Evolutionary conservation across 2,888 invertebrate species (phyloP).

Genomic region (Callyntrura guangdongensis): DNA sequence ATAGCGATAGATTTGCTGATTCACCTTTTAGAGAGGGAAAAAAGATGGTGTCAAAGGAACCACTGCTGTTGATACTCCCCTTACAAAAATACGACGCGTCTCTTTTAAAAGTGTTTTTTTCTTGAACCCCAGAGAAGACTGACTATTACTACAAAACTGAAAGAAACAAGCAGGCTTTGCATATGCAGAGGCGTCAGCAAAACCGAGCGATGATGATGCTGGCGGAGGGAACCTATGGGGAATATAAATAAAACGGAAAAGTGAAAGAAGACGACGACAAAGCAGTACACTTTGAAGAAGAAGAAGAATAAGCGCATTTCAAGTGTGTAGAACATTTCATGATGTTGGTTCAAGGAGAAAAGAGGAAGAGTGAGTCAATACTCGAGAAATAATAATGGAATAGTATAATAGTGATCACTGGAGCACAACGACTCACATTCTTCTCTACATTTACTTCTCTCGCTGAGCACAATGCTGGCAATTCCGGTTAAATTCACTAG

Average conservation of each 20-base stretch:
- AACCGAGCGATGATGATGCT: not conserved
- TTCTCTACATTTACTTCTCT: constrained; percentile 20
- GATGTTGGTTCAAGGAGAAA: not conserved
- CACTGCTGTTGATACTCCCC: no score
- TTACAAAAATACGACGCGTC: no score
- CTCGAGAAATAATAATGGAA: constrained; percentile 45
- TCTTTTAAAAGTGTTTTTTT: no score
- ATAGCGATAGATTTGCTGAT: no score
- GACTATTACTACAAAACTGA: no score
- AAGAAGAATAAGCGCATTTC: constrained; percentile 17
- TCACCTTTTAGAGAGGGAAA: no score
- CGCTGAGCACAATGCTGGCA: constrained; percentile 45
- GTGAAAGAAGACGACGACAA: not conserved
- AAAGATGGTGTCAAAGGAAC: no score
- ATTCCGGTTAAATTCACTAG: constrained; percentile 52
- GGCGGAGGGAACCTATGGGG: not conserved
- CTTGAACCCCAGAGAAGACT: no score
- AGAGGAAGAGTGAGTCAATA: constrained; percentile 41
- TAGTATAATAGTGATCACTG: constrained; percentile 59
- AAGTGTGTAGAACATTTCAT: constrained; percentile 27
- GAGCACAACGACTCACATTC: constrained; percentile 56
- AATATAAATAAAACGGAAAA: not conserved
- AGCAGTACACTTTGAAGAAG: not conserved
- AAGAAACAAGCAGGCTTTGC: not conserved
- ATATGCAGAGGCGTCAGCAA: not conserved